phyloP scores from a whole-genome alignment of 2,113 vertebrate genomes.

The Myrmophylax atrothorax region DNA sequence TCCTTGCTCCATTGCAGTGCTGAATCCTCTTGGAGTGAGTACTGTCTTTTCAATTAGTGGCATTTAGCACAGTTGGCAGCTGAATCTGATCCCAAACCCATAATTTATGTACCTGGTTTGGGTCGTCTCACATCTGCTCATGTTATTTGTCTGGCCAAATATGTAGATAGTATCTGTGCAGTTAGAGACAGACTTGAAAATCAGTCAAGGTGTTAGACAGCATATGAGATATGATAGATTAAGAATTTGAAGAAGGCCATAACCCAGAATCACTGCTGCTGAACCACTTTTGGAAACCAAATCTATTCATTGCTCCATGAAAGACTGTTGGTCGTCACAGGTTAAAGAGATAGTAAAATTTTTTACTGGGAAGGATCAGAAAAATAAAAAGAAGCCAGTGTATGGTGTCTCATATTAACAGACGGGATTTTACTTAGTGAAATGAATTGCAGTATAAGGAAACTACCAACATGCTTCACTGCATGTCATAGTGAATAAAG shows the following conservation, averaged over 20 bases:
- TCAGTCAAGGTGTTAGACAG: neutral
- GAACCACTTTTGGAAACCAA: neutral
- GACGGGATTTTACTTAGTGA: neutral
- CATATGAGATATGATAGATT: neutral
- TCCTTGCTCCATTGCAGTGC: neutral
- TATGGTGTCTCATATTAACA: neutral
- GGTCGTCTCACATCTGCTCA: slow-evolving; percentile 29
- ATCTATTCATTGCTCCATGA: neutral
- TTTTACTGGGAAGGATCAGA: neutral
- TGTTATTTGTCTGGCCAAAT: neutral
- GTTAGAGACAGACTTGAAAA: neutral
- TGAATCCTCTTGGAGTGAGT: neutral
- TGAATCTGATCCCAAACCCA: slow-evolving; percentile 24
- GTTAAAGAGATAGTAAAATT: neutral
- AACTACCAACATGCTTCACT: neutral
- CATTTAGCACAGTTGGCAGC: neutral
- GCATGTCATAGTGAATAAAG: neutral
- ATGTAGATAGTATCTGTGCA: neutral
- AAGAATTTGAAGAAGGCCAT: neutral
- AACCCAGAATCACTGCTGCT: neutral
- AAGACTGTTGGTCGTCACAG: neutral
- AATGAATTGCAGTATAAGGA: neutral
- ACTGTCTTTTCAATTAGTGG: slow-evolving; percentile 16
- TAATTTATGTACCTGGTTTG: neutral
- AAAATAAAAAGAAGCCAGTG: neutral